phyloP scores from a whole-genome alignment of 2,888 invertebrate genomes.

The Dicranocentrus wangi region DNA sequence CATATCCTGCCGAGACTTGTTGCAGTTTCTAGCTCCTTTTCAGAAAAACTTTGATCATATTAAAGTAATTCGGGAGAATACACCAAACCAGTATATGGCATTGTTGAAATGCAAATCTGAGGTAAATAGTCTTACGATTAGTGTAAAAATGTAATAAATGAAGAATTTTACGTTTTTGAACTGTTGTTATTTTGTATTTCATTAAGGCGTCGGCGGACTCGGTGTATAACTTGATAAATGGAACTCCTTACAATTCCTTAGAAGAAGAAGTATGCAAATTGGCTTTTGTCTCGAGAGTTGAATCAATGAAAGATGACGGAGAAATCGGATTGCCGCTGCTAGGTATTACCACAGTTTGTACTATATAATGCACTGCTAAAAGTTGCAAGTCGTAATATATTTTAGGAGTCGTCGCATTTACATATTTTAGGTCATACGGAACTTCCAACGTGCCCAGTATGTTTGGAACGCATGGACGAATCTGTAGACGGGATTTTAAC shows the following conservation, averaged over 20 bases:
- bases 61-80: conserved; percentile 88
- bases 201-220: conserved; percentile 92
- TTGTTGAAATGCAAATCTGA: conserved; percentile 85
- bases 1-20: conserved; percentile 92
- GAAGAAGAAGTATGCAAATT: conserved; percentile 94
- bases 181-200: no score
- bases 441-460: conserved; percentile 97
- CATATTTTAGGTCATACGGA: conserved; percentile 86
- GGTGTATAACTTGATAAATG: conserved; percentile 95
- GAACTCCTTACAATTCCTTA: conserved; percentile 91
- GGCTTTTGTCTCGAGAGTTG: conserved; percentile 95
- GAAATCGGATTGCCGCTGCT: conserved; percentile 79
- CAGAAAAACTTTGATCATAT: conserved; percentile 91
- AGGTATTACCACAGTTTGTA: conserved; percentile 59
- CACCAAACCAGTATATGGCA: conserved; percentile 98
- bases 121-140: conserved; percentile 74
- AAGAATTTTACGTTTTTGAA: neutral
- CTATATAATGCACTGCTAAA: neutral
- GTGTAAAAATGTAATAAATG: neutral
- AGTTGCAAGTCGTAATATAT: neutral
- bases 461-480: conserved; percentile 98
- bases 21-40: conserved; percentile 95
- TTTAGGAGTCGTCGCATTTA: no score
- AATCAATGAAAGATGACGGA: conserved; percentile 82
- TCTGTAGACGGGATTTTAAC: conserved; percentile 97